These are phyloP conservation scores for Spodoptera littoralis DNA, from an alignment of 2,888 invertebrate genomes.

Conservation along the genomic window DNA sequence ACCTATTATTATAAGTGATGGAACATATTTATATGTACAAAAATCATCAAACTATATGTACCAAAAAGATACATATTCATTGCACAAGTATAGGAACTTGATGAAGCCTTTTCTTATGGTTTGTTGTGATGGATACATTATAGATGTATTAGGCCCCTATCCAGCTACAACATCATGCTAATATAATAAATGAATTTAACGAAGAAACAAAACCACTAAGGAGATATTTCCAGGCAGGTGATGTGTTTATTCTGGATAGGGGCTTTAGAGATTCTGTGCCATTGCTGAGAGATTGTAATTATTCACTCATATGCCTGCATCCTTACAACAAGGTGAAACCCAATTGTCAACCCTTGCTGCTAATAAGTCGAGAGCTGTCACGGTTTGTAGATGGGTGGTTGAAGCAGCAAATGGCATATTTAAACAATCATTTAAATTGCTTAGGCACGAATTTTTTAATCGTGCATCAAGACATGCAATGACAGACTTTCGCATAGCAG, in stretches of 20 bases:
- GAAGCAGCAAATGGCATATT: conserved; percentile 6
- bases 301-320: background rate
- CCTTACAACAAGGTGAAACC: background rate
- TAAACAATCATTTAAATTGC: conserved; percentile 6
- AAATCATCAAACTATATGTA: conserved; percentile 2
- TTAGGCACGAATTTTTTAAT: conserved; percentile 9
- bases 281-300: conserved; percentile 1
- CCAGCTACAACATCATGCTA: conserved; percentile 7
- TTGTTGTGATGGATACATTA: conserved; percentile 11
- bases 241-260: conserved; percentile 23
- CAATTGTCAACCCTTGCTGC: conserved; percentile 5
- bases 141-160: conserved; percentile 9
- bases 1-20: conserved; percentile 20
- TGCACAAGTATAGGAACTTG: conserved; percentile 6
- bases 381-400: conserved; percentile 13
- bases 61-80: background rate
- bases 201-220: background rate
- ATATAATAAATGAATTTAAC: conserved; percentile 8
- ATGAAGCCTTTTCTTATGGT: conserved; percentile 10
- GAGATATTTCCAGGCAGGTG: conserved; percentile 11
- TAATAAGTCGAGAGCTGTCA: conserved; percentile 12
- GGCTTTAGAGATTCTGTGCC: conserved; percentile 9
- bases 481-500: conserved; percentile 7
- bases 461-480: background rate
- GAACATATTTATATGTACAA: conserved; percentile 20